phyloP scores from a whole-genome alignment of 64 coral and sea anemone species.

The Stichodactyla mertensii region DNA sequence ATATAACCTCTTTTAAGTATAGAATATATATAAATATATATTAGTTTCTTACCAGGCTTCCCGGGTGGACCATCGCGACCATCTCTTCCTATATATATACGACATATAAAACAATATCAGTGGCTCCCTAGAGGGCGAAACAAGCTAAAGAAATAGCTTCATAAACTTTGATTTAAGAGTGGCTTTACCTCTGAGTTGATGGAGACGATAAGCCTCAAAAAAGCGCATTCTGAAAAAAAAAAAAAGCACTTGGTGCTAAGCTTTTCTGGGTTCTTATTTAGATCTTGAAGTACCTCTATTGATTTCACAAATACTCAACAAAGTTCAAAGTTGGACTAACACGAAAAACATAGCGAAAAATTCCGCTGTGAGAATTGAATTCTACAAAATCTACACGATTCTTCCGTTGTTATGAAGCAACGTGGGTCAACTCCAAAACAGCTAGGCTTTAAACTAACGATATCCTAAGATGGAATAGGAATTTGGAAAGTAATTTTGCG shows the following conservation, averaged over 20 bases:
- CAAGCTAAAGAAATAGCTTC: not conserved
- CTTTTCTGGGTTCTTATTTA: too few relatives aligned
- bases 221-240: not conserved
- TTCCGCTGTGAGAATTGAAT: not conserved
- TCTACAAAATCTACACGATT: too few relatives aligned
- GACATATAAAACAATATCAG: not conserved
- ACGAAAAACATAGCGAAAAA: not conserved
- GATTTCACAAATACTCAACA: not conserved
- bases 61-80: not conserved
- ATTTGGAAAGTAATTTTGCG: too few relatives aligned
- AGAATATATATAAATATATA: not conserved
- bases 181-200: not conserved
- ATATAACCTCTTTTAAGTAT: too few relatives aligned
- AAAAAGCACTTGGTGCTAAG: not conserved
- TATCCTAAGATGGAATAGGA: too few relatives aligned
- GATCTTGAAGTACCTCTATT: too few relatives aligned
- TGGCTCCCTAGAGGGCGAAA: not conserved
- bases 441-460: too few relatives aligned
- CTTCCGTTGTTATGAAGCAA: too few relatives aligned
- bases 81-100: constrained; percentile 1
- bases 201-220: not conserved
- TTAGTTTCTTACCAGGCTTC: not conserved
- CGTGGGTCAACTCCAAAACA: too few relatives aligned
- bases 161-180: too few relatives aligned
- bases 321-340: not conserved